Percentiles rank a stretch among this genome's conserved stretches.
phyloP scores from a whole-genome alignment of 2,888 invertebrate species.

The Dugesia japonica region DNA sequence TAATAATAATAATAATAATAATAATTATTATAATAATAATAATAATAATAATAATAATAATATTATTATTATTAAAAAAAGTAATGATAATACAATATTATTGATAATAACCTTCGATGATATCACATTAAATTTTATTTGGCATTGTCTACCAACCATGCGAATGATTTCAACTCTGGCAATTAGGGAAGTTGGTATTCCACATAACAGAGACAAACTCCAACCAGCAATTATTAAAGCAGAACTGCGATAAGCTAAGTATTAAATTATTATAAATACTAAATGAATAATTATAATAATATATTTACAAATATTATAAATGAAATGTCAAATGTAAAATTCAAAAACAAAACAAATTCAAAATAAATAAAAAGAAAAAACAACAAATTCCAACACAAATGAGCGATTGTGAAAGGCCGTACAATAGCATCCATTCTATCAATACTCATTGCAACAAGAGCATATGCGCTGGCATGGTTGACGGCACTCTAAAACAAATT shows the following conservation, averaged over 20 bases:
- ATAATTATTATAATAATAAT: too few relatives aligned
- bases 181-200: background rate
- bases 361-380: too few relatives aligned
- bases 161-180: background rate
- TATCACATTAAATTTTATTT: background rate
- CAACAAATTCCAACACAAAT: conserved; percentile 14
- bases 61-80: too few relatives aligned
- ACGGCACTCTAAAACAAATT: background rate
- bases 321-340: too few relatives aligned
- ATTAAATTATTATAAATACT: background rate
- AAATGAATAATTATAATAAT: too few relatives aligned
- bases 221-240: background rate
- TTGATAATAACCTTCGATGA: background rate
- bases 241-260: background rate
- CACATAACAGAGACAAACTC: background rate
- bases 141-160: background rate
- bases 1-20: too few relatives aligned
- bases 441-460: conserved; percentile 16
- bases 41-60: too few relatives aligned
- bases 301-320: too few relatives aligned
- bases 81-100: too few relatives aligned
- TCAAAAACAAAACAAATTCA: too few relatives aligned
- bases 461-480: conserved; percentile 24
- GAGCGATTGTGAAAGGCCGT: conserved; percentile 13
- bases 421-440: conserved; percentile 23